phyloP scores from a whole-genome alignment of 2,888 invertebrate species.

The Biston betularia region DNA sequence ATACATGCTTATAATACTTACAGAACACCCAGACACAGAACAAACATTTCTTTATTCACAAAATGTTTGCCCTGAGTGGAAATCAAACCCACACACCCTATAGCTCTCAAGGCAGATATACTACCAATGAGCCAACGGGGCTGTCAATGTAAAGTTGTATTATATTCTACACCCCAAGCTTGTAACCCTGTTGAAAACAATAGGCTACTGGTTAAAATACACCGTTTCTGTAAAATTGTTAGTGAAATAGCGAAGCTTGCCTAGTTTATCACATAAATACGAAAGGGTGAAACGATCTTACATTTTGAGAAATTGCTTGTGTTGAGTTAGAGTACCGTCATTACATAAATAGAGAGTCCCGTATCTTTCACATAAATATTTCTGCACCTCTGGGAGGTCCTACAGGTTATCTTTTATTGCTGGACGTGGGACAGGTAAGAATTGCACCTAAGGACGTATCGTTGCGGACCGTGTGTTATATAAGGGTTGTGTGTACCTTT shows the following conservation, averaged over 20 bases:
- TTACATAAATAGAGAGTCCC: slow-evolving; percentile 10
- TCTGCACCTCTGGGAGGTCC: slow-evolving; percentile 57
- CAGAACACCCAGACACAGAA: too few relatives aligned
- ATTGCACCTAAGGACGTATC: slow-evolving; percentile 35
- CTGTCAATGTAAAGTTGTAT: too few relatives aligned
- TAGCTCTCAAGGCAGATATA: too few relatives aligned
- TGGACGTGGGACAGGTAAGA: slow-evolving; percentile 47
- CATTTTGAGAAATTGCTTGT: slow-evolving; percentile 31
- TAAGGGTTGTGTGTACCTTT: slow-evolving; percentile 36
- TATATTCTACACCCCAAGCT: too few relatives aligned
- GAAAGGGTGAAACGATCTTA: slow-evolving; percentile 1
- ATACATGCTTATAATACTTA: too few relatives aligned
- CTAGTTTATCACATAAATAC: neutral
- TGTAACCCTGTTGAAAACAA: too few relatives aligned
- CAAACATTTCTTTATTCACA: too few relatives aligned
- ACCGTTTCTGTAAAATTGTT: neutral
- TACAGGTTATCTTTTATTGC: slow-evolving; percentile 67
- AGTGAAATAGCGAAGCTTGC: neutral
- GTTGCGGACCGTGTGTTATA: slow-evolving; percentile 37
- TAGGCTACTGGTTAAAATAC: too few relatives aligned
- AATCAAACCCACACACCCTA: too few relatives aligned
- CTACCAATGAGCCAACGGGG: too few relatives aligned
- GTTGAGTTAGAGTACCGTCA: slow-evolving; percentile 20
- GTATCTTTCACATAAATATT: slow-evolving; percentile 63
- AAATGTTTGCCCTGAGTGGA: too few relatives aligned